phyloP scores from a whole-genome alignment of 2,888 invertebrate genomes.

The Esperia sulphurella region DNA sequence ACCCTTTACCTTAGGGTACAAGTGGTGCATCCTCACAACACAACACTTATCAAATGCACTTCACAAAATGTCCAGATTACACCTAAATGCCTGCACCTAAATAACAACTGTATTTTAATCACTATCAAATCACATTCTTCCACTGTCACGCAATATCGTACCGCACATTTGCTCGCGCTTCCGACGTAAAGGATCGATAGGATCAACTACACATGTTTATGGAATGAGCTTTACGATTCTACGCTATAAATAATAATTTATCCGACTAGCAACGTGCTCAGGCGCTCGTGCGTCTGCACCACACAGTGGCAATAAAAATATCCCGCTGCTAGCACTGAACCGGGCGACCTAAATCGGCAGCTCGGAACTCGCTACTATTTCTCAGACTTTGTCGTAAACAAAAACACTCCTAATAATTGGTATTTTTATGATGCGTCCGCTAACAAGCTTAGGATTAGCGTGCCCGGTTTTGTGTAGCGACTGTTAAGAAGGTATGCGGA shows the following conservation, averaged over 20 bases:
- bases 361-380: constrained; percentile 44
- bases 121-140: constrained; percentile 42
- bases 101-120: constrained; percentile 29
- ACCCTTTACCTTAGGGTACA: constrained; percentile 88
- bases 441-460: constrained; percentile 1
- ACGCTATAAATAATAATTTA: constrained; percentile 68
- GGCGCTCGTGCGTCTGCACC: constrained; percentile 64
- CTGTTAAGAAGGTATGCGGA: constrained; percentile 8
- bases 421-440: constrained; percentile 18
- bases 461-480: constrained; percentile 14
- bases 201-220: constrained; percentile 50
- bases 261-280: constrained; percentile 60
- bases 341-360: constrained; percentile 76
- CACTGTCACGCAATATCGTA: constrained; percentile 22
- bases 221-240: constrained; percentile 72
- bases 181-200: constrained; percentile 24
- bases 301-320: constrained; percentile 75
- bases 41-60: constrained; percentile 60
- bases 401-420: constrained; percentile 23
- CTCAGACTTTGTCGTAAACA: constrained; percentile 41
- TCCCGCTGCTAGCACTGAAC: constrained; percentile 71
- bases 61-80: constrained; percentile 57
- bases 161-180: constrained; percentile 21
- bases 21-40: constrained; percentile 81
- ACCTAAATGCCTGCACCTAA: constrained; percentile 72